phyloP scores from a whole-genome alignment of 2,797 vertebrate species.

The Myotis daubentonii region DNA sequence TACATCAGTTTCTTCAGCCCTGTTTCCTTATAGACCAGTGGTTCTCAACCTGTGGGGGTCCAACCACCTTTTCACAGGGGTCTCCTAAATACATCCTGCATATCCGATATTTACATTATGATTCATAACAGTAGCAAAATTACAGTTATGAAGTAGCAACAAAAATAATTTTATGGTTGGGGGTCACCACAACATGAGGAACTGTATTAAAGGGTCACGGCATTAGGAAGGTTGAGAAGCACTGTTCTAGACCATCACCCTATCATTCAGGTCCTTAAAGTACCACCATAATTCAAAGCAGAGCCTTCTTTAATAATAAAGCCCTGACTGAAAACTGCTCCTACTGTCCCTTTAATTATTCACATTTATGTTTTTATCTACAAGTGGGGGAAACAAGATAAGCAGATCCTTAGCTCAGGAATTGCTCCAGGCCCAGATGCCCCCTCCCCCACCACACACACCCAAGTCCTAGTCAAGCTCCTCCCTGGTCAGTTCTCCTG shows the following conservation, averaged over 20 bases:
- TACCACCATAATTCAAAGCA: constrained; percentile 9
- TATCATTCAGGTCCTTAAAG: background rate
- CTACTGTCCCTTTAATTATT: constrained; percentile 53
- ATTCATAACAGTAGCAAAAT: no score
- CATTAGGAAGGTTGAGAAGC: no score
- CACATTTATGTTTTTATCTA: background rate
- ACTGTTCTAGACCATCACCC: background rate
- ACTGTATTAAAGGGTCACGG: no score
- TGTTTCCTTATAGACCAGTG: background rate
- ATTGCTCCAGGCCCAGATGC: background rate
- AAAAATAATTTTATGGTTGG: no score
- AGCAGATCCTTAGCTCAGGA: background rate
- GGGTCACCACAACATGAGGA: no score
- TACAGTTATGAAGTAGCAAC: no score
- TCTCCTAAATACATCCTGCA: no score
- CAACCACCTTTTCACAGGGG: no score
- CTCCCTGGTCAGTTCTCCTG: background rate
- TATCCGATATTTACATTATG: no score
- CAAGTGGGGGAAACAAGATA: constrained; percentile 36
- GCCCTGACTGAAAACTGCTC: background rate
- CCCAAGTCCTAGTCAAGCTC: background rate
- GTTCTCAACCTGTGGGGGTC: no score
- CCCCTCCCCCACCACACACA: background rate
- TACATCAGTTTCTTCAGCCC: background rate
- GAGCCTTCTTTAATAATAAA: constrained; percentile 36